These are phyloP conservation scores for Callipepla squamata DNA, from an alignment of 2,113 vertebrate species.

Conservation along the genomic window DNA sequence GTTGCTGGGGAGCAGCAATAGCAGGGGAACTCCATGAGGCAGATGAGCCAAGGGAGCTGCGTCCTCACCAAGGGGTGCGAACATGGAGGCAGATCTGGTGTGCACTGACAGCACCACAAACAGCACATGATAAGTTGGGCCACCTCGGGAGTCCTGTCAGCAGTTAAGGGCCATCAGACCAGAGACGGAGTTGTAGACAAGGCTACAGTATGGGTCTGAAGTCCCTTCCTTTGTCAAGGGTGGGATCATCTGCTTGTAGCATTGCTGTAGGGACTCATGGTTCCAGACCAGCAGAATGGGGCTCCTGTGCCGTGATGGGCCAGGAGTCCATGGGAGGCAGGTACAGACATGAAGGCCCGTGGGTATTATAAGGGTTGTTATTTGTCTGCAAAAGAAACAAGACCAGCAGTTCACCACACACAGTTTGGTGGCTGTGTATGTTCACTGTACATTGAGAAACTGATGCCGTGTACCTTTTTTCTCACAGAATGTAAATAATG, in stretches of 20 bases:
- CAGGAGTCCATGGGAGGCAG: not conserved
- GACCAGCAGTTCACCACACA: not conserved
- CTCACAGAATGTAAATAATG: not conserved
- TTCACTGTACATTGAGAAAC: not conserved
- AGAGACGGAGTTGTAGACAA: not conserved
- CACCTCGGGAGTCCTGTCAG: not conserved
- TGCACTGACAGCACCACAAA: fast-evolving
- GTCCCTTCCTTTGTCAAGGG: not conserved
- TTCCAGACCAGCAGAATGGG: not conserved
- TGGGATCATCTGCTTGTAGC: not conserved
- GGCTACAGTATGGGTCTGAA: not conserved
- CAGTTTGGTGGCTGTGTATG: not conserved
- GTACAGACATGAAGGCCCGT: not conserved
- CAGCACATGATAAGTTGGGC: not conserved
- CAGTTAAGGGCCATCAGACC: not conserved
- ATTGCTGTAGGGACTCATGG: not conserved
- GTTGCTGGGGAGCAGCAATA: not conserved
- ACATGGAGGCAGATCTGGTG: not conserved
- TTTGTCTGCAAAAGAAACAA: not conserved
- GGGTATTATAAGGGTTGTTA: not conserved
- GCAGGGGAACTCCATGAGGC: not conserved
- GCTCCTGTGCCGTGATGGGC: fast-evolving
- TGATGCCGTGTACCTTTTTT: not conserved
- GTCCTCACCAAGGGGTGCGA: fast-evolving
- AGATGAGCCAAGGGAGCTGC: fast-evolving